phyloP scores from a whole-genome alignment of 1,140 invertebrate species.

The Pogonomyrmex barbatus region DNA sequence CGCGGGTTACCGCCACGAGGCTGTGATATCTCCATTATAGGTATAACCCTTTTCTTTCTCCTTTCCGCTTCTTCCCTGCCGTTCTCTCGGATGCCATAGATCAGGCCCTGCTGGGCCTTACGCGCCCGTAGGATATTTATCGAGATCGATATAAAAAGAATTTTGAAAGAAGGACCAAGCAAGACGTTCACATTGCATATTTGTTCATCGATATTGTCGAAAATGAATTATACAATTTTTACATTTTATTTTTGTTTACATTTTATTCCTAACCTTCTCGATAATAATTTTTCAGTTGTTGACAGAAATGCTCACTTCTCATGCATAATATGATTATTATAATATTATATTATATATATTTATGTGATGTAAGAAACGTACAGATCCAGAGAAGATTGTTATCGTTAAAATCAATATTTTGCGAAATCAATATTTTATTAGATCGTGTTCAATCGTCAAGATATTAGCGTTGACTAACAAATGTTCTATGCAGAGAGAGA shows the following conservation, averaged over 20 bases:
- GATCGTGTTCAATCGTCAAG: not conserved
- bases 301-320: not conserved
- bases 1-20: slow-evolving; percentile 72
- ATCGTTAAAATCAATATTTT: not conserved
- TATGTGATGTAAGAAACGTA: not conserved
- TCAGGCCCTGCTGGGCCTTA: slow-evolving; percentile 75
- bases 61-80: not conserved
- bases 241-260: not conserved
- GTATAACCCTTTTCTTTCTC: slow-evolving; percentile 47
- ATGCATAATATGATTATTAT: not conserved
- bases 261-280: not conserved
- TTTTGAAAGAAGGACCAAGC: not conserved
- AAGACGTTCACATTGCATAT: slow-evolving; percentile 1
- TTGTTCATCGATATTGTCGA: not conserved
- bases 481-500: not conserved
- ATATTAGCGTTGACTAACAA: slow-evolving; percentile 5
- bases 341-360: slow-evolving; percentile 5
- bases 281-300: not conserved
- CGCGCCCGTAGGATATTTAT: slow-evolving; percentile 82
- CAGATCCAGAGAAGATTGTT: not conserved
- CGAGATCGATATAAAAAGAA: slow-evolving; percentile 66
- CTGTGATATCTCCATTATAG: slow-evolving; percentile 83
- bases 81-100: slow-evolving; percentile 73
- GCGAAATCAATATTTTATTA: not conserved
- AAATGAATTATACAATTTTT: not conserved